Evolutionary conservation across 1,140 invertebrate genomes (phyloP).

Genomic region (Ditylenchus dipsaci): DNA sequence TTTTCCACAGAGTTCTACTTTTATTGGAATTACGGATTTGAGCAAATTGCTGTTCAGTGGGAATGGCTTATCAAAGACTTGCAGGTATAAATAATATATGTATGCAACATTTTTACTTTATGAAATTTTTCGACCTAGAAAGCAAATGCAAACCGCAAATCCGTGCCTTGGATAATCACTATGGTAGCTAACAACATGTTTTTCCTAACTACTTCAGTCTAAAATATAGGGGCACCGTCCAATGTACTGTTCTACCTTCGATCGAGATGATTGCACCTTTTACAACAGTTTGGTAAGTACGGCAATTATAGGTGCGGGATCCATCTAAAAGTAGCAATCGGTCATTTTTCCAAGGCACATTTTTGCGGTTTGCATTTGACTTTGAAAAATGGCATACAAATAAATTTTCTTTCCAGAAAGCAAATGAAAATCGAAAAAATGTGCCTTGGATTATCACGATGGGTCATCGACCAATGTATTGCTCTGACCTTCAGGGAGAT

Average conservation of each 20-base stretch:
- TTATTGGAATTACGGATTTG: slow-evolving; percentile 73
- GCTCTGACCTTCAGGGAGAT: slow-evolving; percentile 82
- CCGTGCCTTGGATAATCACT: slow-evolving; percentile 82
- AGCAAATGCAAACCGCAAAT: slow-evolving; percentile 47
- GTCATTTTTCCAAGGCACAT: neutral
- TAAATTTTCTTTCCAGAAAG: slow-evolving; percentile 34
- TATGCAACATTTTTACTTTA: neutral
- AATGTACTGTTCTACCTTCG: slow-evolving; percentile 88
- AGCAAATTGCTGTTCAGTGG: slow-evolving; percentile 77
- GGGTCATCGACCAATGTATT: slow-evolving; percentile 95
- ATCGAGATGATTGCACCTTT: slow-evolving; percentile 76
- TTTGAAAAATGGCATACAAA: slow-evolving; percentile 5
- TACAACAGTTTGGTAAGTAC: slow-evolving; percentile 34
- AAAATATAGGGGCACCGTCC: slow-evolving; percentile 74
- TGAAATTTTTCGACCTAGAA: slow-evolving; percentile 30
- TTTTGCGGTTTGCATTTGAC: neutral
- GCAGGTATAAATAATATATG: slow-evolving; percentile 13
- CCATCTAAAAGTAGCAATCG: neutral
- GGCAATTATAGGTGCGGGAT: too few species aligned
- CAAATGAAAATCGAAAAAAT: slow-evolving; percentile 47
- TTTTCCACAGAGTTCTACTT: slow-evolving; percentile 93
- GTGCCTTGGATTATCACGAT: slow-evolving; percentile 86
- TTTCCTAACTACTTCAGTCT: too few species aligned
- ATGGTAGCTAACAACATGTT: slow-evolving; percentile 58
- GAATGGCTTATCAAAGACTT: slow-evolving; percentile 81